These are phyloP conservation scores for Laothoe populi DNA, from an alignment of 2,888 invertebrate genomes.

Conservation along the genomic window DNA sequence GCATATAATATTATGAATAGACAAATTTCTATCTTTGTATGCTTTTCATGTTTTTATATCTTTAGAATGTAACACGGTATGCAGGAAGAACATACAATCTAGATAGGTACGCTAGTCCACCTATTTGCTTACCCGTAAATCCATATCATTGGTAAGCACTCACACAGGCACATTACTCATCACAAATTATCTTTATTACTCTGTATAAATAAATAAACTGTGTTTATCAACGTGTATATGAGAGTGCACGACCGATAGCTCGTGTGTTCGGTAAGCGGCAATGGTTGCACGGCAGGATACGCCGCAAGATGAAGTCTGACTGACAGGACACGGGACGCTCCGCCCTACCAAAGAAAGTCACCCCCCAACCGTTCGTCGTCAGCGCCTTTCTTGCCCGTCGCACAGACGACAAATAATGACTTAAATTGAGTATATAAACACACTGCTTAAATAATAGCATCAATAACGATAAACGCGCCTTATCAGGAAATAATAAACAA, in stretches of 20 bases:
- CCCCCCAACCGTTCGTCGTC: conserved; percentile 19
- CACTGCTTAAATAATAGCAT: neutral
- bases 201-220: conserved; percentile 38
- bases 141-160: conserved; percentile 64
- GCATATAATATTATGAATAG: too few relatives aligned
- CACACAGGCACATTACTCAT: conserved; percentile 50
- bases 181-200: conserved; percentile 41
- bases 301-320: conserved; percentile 37
- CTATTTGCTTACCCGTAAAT: conserved; percentile 61
- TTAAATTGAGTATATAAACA: conserved; percentile 1
- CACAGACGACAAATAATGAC: conserved; percentile 33
- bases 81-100: neutral
- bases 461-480: neutral
- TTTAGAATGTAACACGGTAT: neutral
- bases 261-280: neutral
- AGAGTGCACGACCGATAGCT: conserved; percentile 33
- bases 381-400: conserved; percentile 30
- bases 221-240: conserved; percentile 36
- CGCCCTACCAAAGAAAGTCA: conserved; percentile 36
- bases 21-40: too few relatives aligned
- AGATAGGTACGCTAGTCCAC: neutral
- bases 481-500: neutral
- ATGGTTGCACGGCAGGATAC: conserved; percentile 47
- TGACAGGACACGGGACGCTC: conserved; percentile 36
- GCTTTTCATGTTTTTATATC: too few relatives aligned